Conservation (phyloP, 2,113 vertebrate species). For the Fukomys damarensis region DNA sequence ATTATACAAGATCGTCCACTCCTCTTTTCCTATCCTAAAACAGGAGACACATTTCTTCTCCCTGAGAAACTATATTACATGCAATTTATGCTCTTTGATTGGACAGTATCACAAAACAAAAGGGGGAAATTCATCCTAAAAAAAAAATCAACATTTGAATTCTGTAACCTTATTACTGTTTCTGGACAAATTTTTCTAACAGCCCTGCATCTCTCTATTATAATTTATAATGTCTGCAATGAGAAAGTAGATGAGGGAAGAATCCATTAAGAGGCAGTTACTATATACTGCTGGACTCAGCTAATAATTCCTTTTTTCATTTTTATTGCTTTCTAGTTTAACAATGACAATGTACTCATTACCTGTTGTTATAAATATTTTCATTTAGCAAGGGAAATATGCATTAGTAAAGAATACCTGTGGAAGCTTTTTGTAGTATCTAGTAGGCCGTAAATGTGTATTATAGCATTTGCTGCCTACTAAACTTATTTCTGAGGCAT, state of each 20-base stretch:
- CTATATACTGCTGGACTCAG: conserved; percentile 64
- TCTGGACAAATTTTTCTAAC: conserved; percentile 61
- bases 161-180: conserved; percentile 74
- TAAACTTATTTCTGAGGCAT: conserved; percentile 49
- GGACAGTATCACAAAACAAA: conserved; percentile 51
- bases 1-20: neutral
- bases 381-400: conserved; percentile 73
- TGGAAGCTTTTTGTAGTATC: conserved; percentile 68
- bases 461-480: conserved; percentile 47
- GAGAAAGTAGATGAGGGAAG: conserved; percentile 74
- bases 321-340: conserved; percentile 81
- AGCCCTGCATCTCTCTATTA: conserved; percentile 68
- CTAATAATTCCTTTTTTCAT: conserved; percentile 82
- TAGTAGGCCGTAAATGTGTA: conserved; percentile 59
- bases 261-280: conserved; percentile 74
- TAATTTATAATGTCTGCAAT: conserved; percentile 75
- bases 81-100: conserved; percentile 28
- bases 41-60: conserved; percentile 22
- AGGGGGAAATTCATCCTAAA: conserved; percentile 42
- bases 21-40: neutral
- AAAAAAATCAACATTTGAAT: conserved; percentile 69
- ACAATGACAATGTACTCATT: conserved; percentile 77
- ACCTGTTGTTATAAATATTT: conserved; percentile 80
- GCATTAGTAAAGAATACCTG: conserved; percentile 70
- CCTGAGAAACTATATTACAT: neutral